A percentile compares a stretch with the other conserved stretches of the same genome.
phyloP scores from a whole-genome alignment of 2,888 invertebrate species.

The Stomorhina lunata region DNA sequence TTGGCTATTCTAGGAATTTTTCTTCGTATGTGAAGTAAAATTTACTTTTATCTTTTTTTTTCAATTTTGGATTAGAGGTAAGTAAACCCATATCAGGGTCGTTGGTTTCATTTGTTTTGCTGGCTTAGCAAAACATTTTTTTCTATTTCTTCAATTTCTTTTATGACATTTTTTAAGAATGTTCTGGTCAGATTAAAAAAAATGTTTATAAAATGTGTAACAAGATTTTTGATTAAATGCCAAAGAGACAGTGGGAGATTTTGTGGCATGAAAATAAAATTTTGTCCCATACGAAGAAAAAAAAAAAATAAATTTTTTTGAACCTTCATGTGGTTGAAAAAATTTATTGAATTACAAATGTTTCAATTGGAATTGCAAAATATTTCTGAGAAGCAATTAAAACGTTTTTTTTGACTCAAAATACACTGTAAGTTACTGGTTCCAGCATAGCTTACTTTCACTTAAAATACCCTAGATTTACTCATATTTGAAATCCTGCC shows the following conservation, averaged over 20 bases:
- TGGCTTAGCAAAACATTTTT: not conserved
- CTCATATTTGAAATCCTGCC: not conserved
- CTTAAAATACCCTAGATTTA: too few relatives aligned
- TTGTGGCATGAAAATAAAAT: too few relatives aligned
- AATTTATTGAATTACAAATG: too few relatives aligned
- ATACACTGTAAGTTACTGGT: too few relatives aligned
- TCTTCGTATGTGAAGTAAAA: too few relatives aligned
- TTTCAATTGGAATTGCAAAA: too few relatives aligned
- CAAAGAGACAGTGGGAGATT: not conserved
- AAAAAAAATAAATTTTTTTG: too few relatives aligned
- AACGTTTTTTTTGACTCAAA: too few relatives aligned
- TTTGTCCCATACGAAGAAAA: too few relatives aligned
- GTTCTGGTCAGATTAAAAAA: conserved; percentile 2
- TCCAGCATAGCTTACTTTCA: too few relatives aligned
- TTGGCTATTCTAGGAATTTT: not conserved
- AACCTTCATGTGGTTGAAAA: too few relatives aligned
- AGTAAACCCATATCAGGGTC: not conserved
- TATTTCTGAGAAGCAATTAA: too few relatives aligned
- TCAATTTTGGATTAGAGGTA: not conserved
- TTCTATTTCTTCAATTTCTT: not conserved
- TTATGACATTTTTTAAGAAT: not conserved
- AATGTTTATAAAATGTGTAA: not conserved
- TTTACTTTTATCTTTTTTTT: not conserved
- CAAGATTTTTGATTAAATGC: conserved; percentile 1
- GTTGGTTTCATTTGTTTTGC: not conserved